phyloP scores from a whole-genome alignment of 2,888 invertebrate species.

The Boloria euphrosyne region DNA sequence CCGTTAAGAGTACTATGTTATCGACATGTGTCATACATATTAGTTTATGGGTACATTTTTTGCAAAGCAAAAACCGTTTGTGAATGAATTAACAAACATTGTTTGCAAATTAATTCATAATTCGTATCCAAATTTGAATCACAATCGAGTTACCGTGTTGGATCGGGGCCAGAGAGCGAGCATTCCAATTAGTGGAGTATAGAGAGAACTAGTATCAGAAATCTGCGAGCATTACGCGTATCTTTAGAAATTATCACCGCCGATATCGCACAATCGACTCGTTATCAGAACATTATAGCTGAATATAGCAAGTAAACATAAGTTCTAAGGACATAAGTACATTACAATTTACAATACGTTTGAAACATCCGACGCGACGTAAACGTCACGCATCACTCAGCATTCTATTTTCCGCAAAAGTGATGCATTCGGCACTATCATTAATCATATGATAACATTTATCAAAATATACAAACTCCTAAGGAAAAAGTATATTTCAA shows the following conservation, averaged over 20 bases:
- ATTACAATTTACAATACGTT: too few species aligned
- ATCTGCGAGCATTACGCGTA: constrained; percentile 10
- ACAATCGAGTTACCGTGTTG: constrained; percentile 26
- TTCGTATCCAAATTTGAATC: constrained; percentile 23
- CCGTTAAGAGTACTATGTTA: constrained; percentile 6
- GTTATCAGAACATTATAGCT: constrained; percentile 22
- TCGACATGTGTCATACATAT: background rate
- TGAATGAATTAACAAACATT: constrained; percentile 33
- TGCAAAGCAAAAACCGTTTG: constrained; percentile 3
- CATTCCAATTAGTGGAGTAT: constrained; percentile 21
- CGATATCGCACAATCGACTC: constrained; percentile 21
- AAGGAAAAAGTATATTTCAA: too few species aligned
- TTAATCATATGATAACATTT: background rate
- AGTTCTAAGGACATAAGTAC: constrained; percentile 10
- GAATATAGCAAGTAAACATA: constrained; percentile 2
- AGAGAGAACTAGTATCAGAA: constrained; percentile 18
- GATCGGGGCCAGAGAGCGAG: constrained; percentile 27
- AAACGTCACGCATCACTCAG: background rate
- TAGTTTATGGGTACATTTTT: constrained; percentile 3
- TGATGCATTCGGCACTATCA: background rate
- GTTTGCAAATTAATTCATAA: constrained; percentile 32
- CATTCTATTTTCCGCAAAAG: background rate
- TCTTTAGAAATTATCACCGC: constrained; percentile 18
- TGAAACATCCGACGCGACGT: too few species aligned
- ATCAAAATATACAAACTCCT: too few species aligned